Evolutionary conservation across 2,888 invertebrate species (phyloP).

Genomic region (Megamerina dolium): DNA sequence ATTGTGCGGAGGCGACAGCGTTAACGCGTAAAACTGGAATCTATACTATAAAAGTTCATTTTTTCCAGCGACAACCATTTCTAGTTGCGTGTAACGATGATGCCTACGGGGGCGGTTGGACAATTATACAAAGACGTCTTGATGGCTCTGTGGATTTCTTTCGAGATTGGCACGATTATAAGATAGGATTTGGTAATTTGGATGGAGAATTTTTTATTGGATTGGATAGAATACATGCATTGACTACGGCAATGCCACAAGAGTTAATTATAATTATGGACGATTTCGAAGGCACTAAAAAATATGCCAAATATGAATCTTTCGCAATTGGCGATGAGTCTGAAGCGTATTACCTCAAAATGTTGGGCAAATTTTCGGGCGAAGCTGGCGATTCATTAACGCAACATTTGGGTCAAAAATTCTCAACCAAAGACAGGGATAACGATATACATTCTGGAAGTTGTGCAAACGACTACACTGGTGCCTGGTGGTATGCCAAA

Average conservation of each 20-base stretch:
- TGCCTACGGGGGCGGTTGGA: slow-evolving; percentile 50
- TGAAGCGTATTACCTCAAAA: slow-evolving; percentile 60
- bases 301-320: slow-evolving; percentile 56
- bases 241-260: slow-evolving; percentile 41
- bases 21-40: slow-evolving; percentile 1
- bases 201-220: slow-evolving; percentile 67
- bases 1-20: slow-evolving; percentile 3
- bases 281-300: slow-evolving; percentile 55
- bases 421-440: slow-evolving; percentile 61
- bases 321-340: slow-evolving; percentile 61
- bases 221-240: slow-evolving; percentile 57
- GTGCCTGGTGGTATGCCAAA: slow-evolving; percentile 69
- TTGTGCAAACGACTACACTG: slow-evolving; percentile 60
- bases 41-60: slow-evolving; percentile 4
- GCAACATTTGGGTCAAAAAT: slow-evolving; percentile 63
- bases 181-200: slow-evolving; percentile 62
- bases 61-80: slow-evolving; percentile 3
- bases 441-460: slow-evolving; percentile 63
- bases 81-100: slow-evolving; percentile 2
- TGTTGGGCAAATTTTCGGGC: slow-evolving; percentile 59
- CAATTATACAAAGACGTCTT: slow-evolving; percentile 59
- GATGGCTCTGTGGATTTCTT: slow-evolving; percentile 62
- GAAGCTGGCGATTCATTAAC: slow-evolving; percentile 61
- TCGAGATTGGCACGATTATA: slow-evolving; percentile 59
- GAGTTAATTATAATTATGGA: slow-evolving; percentile 59